A percentile compares a stretch with the other conserved stretches of the same genome.
Evolutionary conservation across 2,888 invertebrate genomes (phyloP).

Genomic region (Meiosimyza platycephala): DNA sequence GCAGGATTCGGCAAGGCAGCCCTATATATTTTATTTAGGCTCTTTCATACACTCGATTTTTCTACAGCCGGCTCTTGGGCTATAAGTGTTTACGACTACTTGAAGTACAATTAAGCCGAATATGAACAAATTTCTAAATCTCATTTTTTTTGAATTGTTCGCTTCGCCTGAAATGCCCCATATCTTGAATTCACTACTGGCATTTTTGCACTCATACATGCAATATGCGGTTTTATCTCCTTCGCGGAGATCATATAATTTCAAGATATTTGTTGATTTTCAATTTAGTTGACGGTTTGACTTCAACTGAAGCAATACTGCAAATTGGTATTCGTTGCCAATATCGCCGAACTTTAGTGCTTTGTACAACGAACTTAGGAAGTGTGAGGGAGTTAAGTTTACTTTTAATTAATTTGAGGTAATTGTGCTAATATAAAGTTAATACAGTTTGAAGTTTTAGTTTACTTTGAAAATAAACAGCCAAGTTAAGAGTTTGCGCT

Average conservation of each 20-base stretch:
- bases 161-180: too few relatives aligned
- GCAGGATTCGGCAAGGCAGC: too few relatives aligned
- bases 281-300: slow-evolving; percentile 61
- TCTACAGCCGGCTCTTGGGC: too few relatives aligned
- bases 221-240: slow-evolving; percentile 8
- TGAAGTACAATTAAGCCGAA: too few relatives aligned
- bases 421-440: slow-evolving; percentile 26
- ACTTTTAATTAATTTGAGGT: slow-evolving; percentile 23
- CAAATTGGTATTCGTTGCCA: slow-evolving; percentile 42
- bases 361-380: slow-evolving; percentile 33
- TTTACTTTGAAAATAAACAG: neutral
- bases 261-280: slow-evolving; percentile 55
- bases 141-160: too few relatives aligned
- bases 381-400: slow-evolving; percentile 54
- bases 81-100: too few relatives aligned
- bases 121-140: too few relatives aligned
- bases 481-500: neutral
- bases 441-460: neutral
- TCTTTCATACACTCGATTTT: too few relatives aligned
- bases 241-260: slow-evolving; percentile 54
- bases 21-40: too few relatives aligned
- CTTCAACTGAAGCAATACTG: slow-evolving; percentile 53
- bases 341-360: neutral
- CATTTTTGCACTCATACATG: slow-evolving; percentile 6
- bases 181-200: too few relatives aligned